These are phyloP conservation scores for Rhinella marina DNA, from an alignment of 2,797 vertebrate genomes.

Conservation along the genomic window DNA sequence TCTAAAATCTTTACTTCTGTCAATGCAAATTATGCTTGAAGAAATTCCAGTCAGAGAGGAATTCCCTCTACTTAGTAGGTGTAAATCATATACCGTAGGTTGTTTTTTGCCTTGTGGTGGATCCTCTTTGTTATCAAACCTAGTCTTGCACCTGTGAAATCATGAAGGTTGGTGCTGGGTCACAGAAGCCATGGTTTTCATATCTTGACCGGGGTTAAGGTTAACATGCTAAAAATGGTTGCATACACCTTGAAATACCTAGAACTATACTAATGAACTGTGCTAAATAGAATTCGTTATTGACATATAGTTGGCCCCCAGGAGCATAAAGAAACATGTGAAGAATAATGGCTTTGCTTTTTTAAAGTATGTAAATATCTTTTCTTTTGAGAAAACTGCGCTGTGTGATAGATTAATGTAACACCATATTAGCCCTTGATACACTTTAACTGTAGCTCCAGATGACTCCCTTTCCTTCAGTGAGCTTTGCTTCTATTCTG, in stretches of 20 bases:
- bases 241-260: background rate
- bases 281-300: background rate
- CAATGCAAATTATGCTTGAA: background rate
- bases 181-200: background rate
- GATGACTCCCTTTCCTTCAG: conserved; percentile 32
- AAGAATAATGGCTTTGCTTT: background rate
- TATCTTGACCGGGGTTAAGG: background rate
- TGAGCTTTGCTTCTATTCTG: conserved; percentile 31
- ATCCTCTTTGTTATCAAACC: background rate
- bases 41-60: background rate
- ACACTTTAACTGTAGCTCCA: conserved; percentile 15
- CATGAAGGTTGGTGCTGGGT: background rate
- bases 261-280: background rate
- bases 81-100: background rate
- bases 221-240: background rate
- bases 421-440: conserved; percentile 4
- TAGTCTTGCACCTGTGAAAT: background rate
- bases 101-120: background rate
- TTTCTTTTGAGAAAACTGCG: background rate
- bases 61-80: background rate
- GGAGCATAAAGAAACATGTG: background rate
- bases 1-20: background rate
- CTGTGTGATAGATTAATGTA: conserved; percentile 8
- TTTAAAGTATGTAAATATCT: background rate
- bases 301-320: background rate